A percentile compares a stretch with the other conserved stretches of the same genome.
Evolutionary conservation across 2,888 invertebrate genomes (phyloP).

Genomic region (Dryocosmus kuriphilus): DNA sequence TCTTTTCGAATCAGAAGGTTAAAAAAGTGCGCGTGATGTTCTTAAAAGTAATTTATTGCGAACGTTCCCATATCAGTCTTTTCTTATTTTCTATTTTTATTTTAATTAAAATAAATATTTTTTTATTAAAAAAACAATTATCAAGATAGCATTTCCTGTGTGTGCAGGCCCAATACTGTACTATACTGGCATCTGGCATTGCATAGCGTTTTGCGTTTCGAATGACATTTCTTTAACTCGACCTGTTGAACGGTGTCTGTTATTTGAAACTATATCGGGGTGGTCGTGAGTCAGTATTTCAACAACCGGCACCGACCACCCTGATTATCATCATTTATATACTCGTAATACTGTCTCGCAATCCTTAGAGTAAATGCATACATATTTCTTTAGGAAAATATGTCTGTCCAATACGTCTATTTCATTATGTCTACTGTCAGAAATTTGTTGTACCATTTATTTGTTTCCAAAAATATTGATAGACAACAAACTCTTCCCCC

Average conservation of each 20-base stretch:
- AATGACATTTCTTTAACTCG: conserved; percentile 17
- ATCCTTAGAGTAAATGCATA: neutral
- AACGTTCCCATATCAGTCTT: too few species aligned
- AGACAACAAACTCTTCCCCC: too few species aligned
- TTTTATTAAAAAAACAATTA: neutral
- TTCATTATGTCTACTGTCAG: too few species aligned
- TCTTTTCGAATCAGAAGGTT: too few species aligned
- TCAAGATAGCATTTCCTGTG: neutral
- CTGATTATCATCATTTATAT: conserved; percentile 24
- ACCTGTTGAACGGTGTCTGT: conserved; percentile 34
- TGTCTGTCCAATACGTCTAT: too few species aligned
- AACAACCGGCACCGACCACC: conserved; percentile 24
- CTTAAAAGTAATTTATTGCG: too few species aligned
- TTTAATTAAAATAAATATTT: neutral
- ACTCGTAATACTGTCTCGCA: neutral
- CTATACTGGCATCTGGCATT: too few species aligned
- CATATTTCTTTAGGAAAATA: neutral
- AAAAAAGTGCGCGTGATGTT: too few species aligned
- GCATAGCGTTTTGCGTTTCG: conserved; percentile 26
- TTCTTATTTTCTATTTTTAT: neutral
- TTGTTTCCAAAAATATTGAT: too few species aligned
- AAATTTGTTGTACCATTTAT: too few species aligned
- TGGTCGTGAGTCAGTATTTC: neutral
- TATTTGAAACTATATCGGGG: conserved; percentile 27
- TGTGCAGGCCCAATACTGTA: neutral